Base-by-base conservation (phyloP, 2,113 vertebrate species). In the Passer montanus region DNA sequence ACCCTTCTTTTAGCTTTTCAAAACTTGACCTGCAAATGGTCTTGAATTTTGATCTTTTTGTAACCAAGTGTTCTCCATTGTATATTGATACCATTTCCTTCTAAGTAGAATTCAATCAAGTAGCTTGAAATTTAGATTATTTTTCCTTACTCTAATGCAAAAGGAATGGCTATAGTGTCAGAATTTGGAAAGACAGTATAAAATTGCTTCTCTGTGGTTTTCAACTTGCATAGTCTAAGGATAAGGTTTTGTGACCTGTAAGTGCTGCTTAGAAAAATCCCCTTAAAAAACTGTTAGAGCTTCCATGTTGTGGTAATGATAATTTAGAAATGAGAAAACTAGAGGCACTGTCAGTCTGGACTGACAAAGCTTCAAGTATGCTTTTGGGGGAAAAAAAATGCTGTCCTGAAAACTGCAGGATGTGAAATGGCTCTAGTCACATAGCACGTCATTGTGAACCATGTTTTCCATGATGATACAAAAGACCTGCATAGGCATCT, bases 171-270 rank as follows among this genome's bases (percentile, higher is more conserved):
- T 59, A 27, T 60, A 39, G 27, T 59, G 31, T 64, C 73, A 44
- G 27, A 82, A 64, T 83, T 62, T 68, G 28, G 37, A 92, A 86
- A 76, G 37, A 31, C 0, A 41, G 10, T 67, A 47, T 47, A 59
- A 85, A 75, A 59, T 55, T 39, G 2, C 16, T 83, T 90, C 4
- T 87, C 9, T 70, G 15, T 8, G 43, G 2, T 77, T 90, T 92
- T 52, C 2, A 0, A 8, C 28, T 88, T 64, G 1, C 22, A 1
- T 30, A 30, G 21, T 31, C n/a, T 66, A 63, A 67, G 26, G 5
- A 43, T 26, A n/a, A 0, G 1, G 3, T 53, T 89, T 78, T 62
- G n/a, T 49, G 31, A 70, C 58, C 28, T 0, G 0, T 66, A 55
- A 70, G 9, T 1, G 0, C 37, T 80, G 13, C 52, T 87, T n/a